A percentile compares a stretch with the other conserved stretches of the same genome.
Evolutionary conservation across 1,140 invertebrate species (phyloP).

Genomic region (Ostrea denselamellosa): DNA sequence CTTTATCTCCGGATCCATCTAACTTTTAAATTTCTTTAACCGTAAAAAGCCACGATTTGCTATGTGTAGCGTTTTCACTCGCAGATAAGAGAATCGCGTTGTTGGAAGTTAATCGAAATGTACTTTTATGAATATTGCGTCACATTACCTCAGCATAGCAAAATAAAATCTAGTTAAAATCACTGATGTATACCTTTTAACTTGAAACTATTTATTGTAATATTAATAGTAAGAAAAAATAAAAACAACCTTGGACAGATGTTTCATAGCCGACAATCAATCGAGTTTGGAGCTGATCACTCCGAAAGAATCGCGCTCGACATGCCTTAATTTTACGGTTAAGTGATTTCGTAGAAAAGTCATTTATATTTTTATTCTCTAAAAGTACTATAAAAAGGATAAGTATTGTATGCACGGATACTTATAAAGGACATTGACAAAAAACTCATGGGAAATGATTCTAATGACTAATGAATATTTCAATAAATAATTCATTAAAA

Average conservation of each 20-base stretch:
- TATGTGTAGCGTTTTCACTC: constrained; percentile 10
- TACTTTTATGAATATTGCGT: constrained; percentile 29
- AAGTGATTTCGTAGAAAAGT: background rate
- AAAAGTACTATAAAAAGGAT: constrained; percentile 11
- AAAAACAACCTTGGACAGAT: background rate
- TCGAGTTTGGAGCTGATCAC: background rate
- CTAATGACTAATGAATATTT: background rate
- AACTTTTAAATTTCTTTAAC: constrained; percentile 37
- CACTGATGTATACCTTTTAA: constrained; percentile 8
- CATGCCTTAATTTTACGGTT: constrained; percentile 16
- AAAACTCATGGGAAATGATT: background rate
- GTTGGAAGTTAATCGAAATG: constrained; percentile 23
- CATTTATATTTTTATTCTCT: background rate
- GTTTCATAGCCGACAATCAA: background rate
- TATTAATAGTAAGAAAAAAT: constrained; percentile 27
- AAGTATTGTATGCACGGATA: background rate
- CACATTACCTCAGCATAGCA: background rate
- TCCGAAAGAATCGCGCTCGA: background rate
- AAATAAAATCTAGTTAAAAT: background rate
- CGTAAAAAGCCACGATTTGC: constrained; percentile 25
- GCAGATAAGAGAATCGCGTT: background rate
- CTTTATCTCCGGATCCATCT: constrained; percentile 40
- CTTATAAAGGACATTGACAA: background rate
- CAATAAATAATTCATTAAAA: background rate
- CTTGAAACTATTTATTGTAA: background rate